These are phyloP conservation scores for Xylophagus ater DNA, from an alignment of 2,888 invertebrate genomes.

Conservation along the genomic window DNA sequence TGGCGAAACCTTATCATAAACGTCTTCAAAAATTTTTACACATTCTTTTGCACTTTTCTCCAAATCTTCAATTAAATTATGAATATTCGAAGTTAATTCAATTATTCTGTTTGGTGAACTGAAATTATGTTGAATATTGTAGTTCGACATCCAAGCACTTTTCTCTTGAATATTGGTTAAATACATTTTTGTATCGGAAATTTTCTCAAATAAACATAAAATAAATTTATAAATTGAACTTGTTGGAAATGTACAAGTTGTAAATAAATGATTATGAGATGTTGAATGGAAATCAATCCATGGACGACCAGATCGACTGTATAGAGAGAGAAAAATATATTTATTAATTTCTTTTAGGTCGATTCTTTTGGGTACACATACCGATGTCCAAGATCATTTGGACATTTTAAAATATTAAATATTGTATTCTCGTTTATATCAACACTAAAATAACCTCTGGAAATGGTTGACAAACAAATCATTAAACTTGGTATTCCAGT, in stretches of 20 bases:
- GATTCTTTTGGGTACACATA: conserved; percentile 14
- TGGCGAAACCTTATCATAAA: conserved; percentile 43
- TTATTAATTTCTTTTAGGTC: background rate
- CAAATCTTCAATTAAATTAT: conserved; percentile 47
- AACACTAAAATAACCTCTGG: conserved; percentile 49
- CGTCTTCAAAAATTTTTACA: conserved; percentile 45
- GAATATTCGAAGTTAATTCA: conserved; percentile 46
- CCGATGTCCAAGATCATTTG: conserved; percentile 36
- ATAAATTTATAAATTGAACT: conserved; percentile 43
- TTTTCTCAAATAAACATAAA: conserved; percentile 35
- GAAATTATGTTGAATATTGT: conserved; percentile 56
- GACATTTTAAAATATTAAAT: conserved; percentile 46
- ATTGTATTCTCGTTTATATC: conserved; percentile 40
- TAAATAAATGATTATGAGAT: conserved; percentile 50
- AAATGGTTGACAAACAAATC: conserved; percentile 46
- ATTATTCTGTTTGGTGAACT: conserved; percentile 54
- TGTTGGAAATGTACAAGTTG: conserved; percentile 55
- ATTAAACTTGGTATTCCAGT: conserved; percentile 54
- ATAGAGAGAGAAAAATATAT: conserved; percentile 2
- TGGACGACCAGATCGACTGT: conserved; percentile 34
- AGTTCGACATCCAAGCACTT: conserved; percentile 57
- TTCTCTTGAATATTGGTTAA: conserved; percentile 30
- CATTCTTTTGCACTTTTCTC: conserved; percentile 44
- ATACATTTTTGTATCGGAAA: conserved; percentile 35
- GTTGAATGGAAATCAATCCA: conserved; percentile 49